phyloP scores from a whole-genome alignment of 2,113 vertebrate species.

The Sinocyclocheilus anophthalmus region DNA sequence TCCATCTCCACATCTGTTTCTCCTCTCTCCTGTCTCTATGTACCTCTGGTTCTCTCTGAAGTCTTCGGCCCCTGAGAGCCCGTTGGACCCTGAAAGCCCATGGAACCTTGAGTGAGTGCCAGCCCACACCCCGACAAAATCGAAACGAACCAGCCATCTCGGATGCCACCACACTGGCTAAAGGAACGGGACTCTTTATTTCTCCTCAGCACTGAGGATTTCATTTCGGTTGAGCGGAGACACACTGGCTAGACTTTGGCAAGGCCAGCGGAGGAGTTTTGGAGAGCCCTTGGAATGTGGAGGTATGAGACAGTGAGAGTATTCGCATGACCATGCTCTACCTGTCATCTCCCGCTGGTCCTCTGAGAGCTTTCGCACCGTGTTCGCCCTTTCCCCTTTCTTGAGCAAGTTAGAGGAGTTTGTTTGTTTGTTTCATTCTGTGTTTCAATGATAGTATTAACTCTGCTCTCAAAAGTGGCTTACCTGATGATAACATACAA shows the following conservation, averaged over 20 bases:
- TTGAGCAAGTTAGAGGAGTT: constrained; percentile 36
- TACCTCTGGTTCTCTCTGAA: constrained; percentile 76
- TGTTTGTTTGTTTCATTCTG: constrained; percentile 51
- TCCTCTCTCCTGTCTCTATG: constrained; percentile 77
- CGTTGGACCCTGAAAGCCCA: constrained; percentile 74
- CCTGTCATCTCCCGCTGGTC: constrained; percentile 44
- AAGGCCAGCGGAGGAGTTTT: constrained; percentile 1
- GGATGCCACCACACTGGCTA: constrained; percentile 16
- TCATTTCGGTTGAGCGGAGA: not conserved
- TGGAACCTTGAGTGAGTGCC: constrained; percentile 81
- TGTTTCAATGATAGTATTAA: constrained; percentile 58
- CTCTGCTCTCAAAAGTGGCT: constrained; percentile 37
- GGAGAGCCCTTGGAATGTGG: not conserved
- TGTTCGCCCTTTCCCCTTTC: constrained; percentile 56
- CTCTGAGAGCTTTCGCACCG: constrained; percentile 56
- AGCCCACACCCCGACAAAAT: constrained; percentile 62
- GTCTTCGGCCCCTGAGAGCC: constrained; percentile 78
- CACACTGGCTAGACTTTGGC: not conserved
- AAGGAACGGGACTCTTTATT: constrained; percentile 16
- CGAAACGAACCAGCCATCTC: constrained; percentile 35
- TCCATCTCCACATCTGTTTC: constrained; percentile 78
- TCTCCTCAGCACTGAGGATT: constrained; percentile 14
- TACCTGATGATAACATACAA: constrained; percentile 28
- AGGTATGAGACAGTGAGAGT: constrained; percentile 3
- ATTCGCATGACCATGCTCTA: constrained; percentile 16